Conservation (phyloP, 2,797 vertebrate species). For the Masticophis lateralis region DNA sequence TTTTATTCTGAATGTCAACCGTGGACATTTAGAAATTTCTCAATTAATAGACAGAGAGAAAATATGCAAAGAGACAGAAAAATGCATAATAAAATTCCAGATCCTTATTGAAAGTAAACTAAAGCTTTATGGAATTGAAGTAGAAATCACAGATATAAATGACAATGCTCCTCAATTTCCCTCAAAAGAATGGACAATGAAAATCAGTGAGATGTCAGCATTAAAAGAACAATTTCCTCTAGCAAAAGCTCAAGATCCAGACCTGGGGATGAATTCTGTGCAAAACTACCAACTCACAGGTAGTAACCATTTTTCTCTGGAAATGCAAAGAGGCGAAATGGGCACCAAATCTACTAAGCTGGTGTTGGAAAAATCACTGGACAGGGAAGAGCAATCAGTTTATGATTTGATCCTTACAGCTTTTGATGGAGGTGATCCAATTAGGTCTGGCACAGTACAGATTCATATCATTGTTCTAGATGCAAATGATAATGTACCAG, state of each 20-base stretch:
- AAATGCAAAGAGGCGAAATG: neutral
- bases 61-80: constrained; percentile 10
- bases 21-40: constrained; percentile 63
- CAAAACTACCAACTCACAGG: constrained; percentile 3
- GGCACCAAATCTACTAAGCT: neutral
- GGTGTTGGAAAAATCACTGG: neutral
- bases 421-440: constrained; percentile 17
- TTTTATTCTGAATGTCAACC: constrained; percentile 67
- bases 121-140: constrained; percentile 26
- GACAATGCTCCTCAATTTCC: constrained; percentile 44
- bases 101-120: constrained; percentile 20
- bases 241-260: constrained; percentile 66
- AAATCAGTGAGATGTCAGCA: constrained; percentile 59
- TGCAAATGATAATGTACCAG: constrained; percentile 7
- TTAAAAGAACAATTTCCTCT: constrained; percentile 65
- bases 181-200: constrained; percentile 71
- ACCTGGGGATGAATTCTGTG: constrained; percentile 51
- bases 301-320: constrained; percentile 11
- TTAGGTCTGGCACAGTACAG: neutral
- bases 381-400: constrained; percentile 15
- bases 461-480: neutral
- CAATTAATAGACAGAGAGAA: constrained; percentile 26
- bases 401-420: constrained; percentile 14
- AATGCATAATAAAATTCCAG: constrained; percentile 15
- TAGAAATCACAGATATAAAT: constrained; percentile 31